A percentile compares a stretch with the other conserved stretches of the same genome.
phyloP scores from a whole-genome alignment of 2,797 vertebrate species.

The Sebastes oblongus region DNA sequence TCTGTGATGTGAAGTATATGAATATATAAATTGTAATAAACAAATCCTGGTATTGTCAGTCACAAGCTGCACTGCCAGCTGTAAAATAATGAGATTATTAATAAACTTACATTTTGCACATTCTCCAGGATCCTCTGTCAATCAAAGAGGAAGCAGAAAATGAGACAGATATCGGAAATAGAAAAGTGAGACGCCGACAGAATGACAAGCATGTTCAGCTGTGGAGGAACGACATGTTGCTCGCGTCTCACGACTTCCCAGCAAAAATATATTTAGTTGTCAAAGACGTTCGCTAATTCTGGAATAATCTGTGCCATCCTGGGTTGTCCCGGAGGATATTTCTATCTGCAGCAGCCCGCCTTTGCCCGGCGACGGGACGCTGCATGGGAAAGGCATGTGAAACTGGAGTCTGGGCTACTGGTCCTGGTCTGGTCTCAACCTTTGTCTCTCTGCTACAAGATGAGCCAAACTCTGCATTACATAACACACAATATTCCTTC shows the following conservation, averaged over 20 bases:
- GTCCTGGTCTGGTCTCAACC: slow-evolving; percentile 38
- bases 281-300: slow-evolving; percentile 80
- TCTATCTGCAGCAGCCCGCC: slow-evolving; percentile 58
- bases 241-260: slow-evolving; percentile 32
- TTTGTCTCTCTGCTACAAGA: slow-evolving; percentile 38
- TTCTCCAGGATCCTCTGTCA: slow-evolving; percentile 58
- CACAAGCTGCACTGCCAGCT: slow-evolving; percentile 29
- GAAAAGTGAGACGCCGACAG: slow-evolving; percentile 42
- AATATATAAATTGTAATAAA: not conserved
- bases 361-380: slow-evolving; percentile 35
- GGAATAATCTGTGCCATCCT: slow-evolving; percentile 74
- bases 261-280: slow-evolving; percentile 71
- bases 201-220: slow-evolving; percentile 70
- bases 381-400: slow-evolving; percentile 76
- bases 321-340: slow-evolving; percentile 72
- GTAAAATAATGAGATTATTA: slow-evolving; percentile 47
- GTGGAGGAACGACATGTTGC: slow-evolving; percentile 49
- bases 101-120: slow-evolving; percentile 51
- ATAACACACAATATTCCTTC: slow-evolving; percentile 64
- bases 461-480: slow-evolving; percentile 48
- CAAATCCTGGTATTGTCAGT: not conserved
- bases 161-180: slow-evolving; percentile 49
- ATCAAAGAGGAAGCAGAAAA: slow-evolving; percentile 49
- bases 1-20: not conserved
- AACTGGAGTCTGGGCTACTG: slow-evolving; percentile 62